phyloP scores from a whole-genome alignment of 1,140 invertebrate species.

The Drosophila setifemur region DNA sequence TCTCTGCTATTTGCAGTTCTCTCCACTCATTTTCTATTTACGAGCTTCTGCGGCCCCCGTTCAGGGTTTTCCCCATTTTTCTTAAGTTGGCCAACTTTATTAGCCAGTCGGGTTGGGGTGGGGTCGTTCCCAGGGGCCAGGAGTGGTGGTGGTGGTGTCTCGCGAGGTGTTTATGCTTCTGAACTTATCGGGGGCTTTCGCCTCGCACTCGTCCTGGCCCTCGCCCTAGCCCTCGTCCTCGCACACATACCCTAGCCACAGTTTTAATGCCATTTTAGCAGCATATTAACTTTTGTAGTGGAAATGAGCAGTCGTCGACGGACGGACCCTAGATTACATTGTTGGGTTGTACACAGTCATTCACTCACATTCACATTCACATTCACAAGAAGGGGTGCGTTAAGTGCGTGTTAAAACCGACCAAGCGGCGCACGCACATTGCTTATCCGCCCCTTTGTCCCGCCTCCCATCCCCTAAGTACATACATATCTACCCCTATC shows the following conservation, averaged over 20 bases:
- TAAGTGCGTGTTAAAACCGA: constrained; percentile 72
- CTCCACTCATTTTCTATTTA: constrained; percentile 42
- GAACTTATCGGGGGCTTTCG: constrained; percentile 65
- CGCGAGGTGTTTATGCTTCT: constrained; percentile 66
- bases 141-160: constrained; percentile 52
- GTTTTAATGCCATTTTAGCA: constrained; percentile 76
- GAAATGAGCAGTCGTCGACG: constrained; percentile 64
- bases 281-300: constrained; percentile 76
- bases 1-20: background rate
- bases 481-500: too few species aligned
- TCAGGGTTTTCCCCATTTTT: constrained; percentile 15
- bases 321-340: constrained; percentile 60
- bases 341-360: constrained; percentile 33
- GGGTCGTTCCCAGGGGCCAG: constrained; percentile 32
- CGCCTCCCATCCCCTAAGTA: background rate
- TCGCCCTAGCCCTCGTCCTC: background rate
- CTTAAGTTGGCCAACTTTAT: constrained; percentile 55
- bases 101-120: constrained; percentile 29
- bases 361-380: background rate
- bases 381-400: constrained; percentile 34
- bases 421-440: constrained; percentile 66
- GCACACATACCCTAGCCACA: constrained; percentile 9
- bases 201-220: too few species aligned
- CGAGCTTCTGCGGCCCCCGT: constrained; percentile 36
- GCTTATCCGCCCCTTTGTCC: constrained; percentile 31